phyloP scores from a whole-genome alignment of 2,888 invertebrate species.

The Thecophora atra region DNA sequence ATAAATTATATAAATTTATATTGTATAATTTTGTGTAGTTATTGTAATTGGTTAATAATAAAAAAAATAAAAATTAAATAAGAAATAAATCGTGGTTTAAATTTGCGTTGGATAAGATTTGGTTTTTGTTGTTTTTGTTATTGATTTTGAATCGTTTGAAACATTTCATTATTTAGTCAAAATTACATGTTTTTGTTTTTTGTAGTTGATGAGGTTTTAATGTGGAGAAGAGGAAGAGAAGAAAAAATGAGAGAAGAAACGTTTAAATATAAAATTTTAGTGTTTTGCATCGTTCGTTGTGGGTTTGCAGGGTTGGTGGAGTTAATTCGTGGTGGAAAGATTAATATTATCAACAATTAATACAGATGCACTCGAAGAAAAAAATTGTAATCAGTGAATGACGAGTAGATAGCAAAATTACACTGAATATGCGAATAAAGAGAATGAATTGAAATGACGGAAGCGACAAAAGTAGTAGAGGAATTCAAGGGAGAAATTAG shows the following conservation, averaged over 20 bases:
- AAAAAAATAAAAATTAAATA: too few species aligned
- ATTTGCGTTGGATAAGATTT: too few species aligned
- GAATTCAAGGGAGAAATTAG: neutral
- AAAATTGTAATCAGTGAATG: conserved; percentile 14
- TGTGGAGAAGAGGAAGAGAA: conserved; percentile 59
- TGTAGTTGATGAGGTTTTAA: conserved; percentile 43
- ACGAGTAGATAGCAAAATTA: neutral
- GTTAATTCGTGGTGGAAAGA: neutral
- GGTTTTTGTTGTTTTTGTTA: conserved; percentile 22
- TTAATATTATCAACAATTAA: too few species aligned
- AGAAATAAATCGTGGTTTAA: too few species aligned
- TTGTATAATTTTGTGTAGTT: too few species aligned
- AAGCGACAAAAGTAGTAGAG: conserved; percentile 33
- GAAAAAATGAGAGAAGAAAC: conserved; percentile 62
- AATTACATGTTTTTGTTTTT: conserved; percentile 43
- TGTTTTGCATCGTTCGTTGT: conserved; percentile 44
- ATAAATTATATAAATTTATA: conserved; percentile 21
- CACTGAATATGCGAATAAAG: conserved; percentile 20
- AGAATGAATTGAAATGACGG: conserved; percentile 9
- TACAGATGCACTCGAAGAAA: conserved; percentile 11
- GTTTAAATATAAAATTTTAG: conserved; percentile 59
- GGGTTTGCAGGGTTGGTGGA: neutral
- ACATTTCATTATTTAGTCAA: conserved; percentile 23
- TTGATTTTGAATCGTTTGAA: conserved; percentile 28
- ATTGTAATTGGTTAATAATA: too few species aligned